phyloP scores from a whole-genome alignment of 2,888 invertebrate species.

The Gymnoscelis rufifasciata region DNA sequence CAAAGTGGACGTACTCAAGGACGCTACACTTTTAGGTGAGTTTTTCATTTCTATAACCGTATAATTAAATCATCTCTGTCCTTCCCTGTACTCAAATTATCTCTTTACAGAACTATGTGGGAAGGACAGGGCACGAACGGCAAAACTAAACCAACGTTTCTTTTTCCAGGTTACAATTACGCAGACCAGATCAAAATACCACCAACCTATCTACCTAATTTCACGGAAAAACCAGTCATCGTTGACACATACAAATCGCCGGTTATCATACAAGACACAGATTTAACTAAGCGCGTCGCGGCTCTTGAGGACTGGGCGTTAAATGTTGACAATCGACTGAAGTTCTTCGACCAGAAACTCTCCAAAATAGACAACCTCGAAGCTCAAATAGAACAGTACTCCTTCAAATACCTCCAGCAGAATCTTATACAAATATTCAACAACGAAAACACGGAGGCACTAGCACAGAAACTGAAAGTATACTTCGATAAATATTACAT shows the following conservation, averaged over 20 bases:
- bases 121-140: slow-evolving; percentile 64
- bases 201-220: no score
- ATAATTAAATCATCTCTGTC: slow-evolving; percentile 75
- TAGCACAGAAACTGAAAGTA: slow-evolving; percentile 74
- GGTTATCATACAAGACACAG: slow-evolving; percentile 50
- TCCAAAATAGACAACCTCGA: slow-evolving; percentile 68
- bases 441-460: slow-evolving; percentile 52
- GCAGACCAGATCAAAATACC: slow-evolving; percentile 35
- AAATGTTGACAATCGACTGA: slow-evolving; percentile 74
- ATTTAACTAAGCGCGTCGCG: slow-evolving; percentile 54
- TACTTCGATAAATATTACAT: slow-evolving; percentile 81
- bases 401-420: slow-evolving; percentile 75
- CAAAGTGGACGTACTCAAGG: slow-evolving; percentile 63
- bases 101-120: slow-evolving; percentile 48
- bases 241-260: slow-evolving; percentile 56
- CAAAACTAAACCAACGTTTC: slow-evolving; percentile 24
- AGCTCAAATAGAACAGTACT: slow-evolving; percentile 71
- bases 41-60: slow-evolving; percentile 41
- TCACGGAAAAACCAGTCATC: slow-evolving; percentile 28
- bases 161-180: slow-evolving; percentile 62
- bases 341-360: slow-evolving; percentile 76
- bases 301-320: slow-evolving; percentile 71
- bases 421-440: slow-evolving; percentile 77
- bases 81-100: slow-evolving; percentile 74
- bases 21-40: slow-evolving; percentile 75